Conservation (phyloP, 2,797 vertebrate species). For the Bucorvus abyssinicus region DNA sequence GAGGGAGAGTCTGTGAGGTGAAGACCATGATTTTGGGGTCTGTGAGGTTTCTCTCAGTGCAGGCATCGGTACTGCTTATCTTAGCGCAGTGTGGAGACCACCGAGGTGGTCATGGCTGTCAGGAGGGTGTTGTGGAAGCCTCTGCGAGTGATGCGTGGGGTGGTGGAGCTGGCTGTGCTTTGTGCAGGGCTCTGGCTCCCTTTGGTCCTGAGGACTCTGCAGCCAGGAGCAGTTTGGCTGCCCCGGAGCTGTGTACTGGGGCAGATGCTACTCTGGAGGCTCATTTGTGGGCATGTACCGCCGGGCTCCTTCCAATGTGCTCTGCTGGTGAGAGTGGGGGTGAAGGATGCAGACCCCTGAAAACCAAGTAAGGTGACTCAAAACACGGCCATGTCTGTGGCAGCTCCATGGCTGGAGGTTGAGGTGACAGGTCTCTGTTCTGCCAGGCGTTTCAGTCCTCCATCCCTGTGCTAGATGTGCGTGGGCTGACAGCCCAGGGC, state of each 20-base stretch:
- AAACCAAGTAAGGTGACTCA: neutral
- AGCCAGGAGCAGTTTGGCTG: accelerated
- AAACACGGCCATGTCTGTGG: accelerated
- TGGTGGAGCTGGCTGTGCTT: neutral
- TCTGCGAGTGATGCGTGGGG: accelerated
- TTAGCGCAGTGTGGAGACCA: accelerated
- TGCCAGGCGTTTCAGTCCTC: neutral
- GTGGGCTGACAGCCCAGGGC: neutral
- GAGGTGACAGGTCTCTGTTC: neutral
- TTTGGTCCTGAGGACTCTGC: neutral
- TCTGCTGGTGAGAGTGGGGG: accelerated
- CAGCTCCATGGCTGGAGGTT: neutral
- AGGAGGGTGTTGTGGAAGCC: accelerated
- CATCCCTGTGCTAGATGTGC: neutral
- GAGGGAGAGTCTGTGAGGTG: neutral
- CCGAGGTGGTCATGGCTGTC: neutral
- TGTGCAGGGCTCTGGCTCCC: neutral
- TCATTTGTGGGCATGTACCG: accelerated
- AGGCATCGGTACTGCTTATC: accelerated
- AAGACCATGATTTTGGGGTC: neutral
- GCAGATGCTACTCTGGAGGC: accelerated
- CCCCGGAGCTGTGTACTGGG: accelerated
- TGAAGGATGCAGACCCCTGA: neutral
- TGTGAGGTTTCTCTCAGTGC: neutral
- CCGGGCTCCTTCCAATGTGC: neutral